These are phyloP conservation scores for Andrena fulva DNA, from an alignment of 2,888 invertebrate species.

Conservation along the genomic window DNA sequence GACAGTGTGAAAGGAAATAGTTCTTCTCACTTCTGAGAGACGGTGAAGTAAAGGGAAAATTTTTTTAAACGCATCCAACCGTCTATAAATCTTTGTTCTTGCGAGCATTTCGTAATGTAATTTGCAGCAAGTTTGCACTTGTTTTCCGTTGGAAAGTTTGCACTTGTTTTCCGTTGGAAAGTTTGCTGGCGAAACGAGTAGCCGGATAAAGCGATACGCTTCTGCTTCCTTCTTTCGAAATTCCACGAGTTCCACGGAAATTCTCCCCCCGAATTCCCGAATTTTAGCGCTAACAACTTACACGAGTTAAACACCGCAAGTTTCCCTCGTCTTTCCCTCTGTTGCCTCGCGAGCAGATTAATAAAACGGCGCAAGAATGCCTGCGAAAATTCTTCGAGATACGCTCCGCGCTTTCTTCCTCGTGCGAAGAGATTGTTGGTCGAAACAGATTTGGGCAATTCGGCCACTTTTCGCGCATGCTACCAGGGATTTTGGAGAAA, in stretches of 20 bases:
- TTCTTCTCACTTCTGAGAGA: no score
- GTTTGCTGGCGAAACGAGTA: conserved; percentile 33
- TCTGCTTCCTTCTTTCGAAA: conserved; percentile 56
- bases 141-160: conserved; percentile 30
- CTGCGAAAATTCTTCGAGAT: conserved; percentile 24
- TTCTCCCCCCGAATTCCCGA: conserved; percentile 60
- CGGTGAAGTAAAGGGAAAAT: no score
- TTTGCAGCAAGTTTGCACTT: conserved; percentile 24
- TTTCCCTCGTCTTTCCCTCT: conserved; percentile 37
- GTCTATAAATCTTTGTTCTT: conserved; percentile 16
- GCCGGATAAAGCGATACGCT: conserved; percentile 40
- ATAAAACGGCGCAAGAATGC: conserved; percentile 55
- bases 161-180: conserved; percentile 24
- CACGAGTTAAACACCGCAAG: conserved; percentile 55
- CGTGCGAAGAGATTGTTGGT: neutral
- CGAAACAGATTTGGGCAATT: conserved; percentile 14
- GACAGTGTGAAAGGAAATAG: neutral
- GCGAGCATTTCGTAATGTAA: conserved; percentile 35
- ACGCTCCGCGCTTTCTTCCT: neutral
- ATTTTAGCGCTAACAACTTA: conserved; percentile 51
- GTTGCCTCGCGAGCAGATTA: conserved; percentile 44
- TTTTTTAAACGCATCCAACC: neutral
- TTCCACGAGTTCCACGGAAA: conserved; percentile 61
- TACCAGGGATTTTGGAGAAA: no score
- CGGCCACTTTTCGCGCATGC: no score